phyloP scores from a whole-genome alignment of 2,888 invertebrate genomes.

The Drosophila anomalipes region DNA sequence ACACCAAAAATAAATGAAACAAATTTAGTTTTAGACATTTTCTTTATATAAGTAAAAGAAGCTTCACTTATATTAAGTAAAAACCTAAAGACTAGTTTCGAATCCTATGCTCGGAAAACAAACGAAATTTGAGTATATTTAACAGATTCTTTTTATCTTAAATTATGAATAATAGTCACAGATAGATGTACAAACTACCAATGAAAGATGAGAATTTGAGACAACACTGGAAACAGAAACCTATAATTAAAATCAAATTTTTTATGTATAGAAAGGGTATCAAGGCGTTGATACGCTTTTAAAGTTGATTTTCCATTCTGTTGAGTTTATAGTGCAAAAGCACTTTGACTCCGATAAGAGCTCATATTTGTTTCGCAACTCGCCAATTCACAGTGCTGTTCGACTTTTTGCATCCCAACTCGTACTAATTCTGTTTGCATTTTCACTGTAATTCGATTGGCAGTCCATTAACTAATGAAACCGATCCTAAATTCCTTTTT shows the following conservation, averaged over 20 bases:
- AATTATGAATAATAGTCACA: background rate
- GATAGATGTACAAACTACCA: background rate
- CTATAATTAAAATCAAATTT: background rate
- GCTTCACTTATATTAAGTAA: background rate
- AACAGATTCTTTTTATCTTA: background rate
- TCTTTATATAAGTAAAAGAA: background rate
- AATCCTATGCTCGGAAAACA: background rate
- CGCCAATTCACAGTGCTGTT: background rate
- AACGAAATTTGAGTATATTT: rapidly evolving
- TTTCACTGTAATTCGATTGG: slow-evolving; percentile 28
- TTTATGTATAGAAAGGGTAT: background rate
- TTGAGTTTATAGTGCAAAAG: slow-evolving; percentile 4
- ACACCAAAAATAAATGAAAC: background rate
- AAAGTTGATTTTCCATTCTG: background rate
- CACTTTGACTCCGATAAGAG: slow-evolving; percentile 37
- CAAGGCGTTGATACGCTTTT: background rate
- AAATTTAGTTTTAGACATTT: background rate
- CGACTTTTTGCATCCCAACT: slow-evolving; percentile 4
- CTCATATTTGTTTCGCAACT: background rate
- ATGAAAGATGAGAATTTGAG: background rate
- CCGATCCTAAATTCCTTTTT: slow-evolving; percentile 42
- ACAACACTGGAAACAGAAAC: background rate
- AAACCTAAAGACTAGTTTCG: background rate
- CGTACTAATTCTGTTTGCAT: slow-evolving; percentile 48
- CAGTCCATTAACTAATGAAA: slow-evolving; percentile 72